Base-by-base conservation (phyloP, 2,888 invertebrate species). In the Agrilus mali region DNA sequence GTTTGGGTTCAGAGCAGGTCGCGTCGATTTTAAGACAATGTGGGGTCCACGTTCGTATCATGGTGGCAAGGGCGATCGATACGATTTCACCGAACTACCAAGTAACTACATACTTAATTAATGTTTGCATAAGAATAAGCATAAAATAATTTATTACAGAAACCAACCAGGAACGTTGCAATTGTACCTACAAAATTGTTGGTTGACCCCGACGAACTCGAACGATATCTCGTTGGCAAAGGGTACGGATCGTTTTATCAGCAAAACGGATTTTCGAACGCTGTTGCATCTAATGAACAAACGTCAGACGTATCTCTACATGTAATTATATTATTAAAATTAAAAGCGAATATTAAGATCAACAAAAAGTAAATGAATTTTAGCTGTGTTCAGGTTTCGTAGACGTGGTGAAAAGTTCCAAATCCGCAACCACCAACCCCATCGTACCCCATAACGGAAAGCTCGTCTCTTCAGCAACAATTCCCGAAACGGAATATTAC, bases 1-100 rank as follows among this genome's bases (percentile, higher is more conserved):
- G 97, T 46, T 89, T 96, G 78, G 93, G 92, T 47, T 94, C 94
- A 39, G 97, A 98, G 69, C 89, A 90, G 69, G 88, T 89, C 40
- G 92, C 92, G 8, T 81, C 87, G 32, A 90, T 93, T 49, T 72
- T 93, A 53, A 76, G 92, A 14, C 90, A 92, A 70, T 86, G 89
- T 54, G 90, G 90, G 15, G 84, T 83, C 17, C 83, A 87, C 62
- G 90, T 92, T 45, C 76, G 89, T 1, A 78, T 92, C 56, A 80
- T 92, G 41, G 90, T 92, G 40, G 92, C 90, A 0, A 68, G 90
- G 36, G 86, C 86, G n/a, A 78, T 84, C 39, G 80, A 80, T 57
- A 77, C 78, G 35, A 72, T 77, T 41, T 74, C 75, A 8, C 68
- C 74, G 13, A 77, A 78, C 59, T 73, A 73, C 53, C 71, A 73